Evolutionary conservation across 2,797 vertebrate species (phyloP), one percentile per base, ranked within the genome.

Genomic region (Mastacembelus armatus): DNA sequence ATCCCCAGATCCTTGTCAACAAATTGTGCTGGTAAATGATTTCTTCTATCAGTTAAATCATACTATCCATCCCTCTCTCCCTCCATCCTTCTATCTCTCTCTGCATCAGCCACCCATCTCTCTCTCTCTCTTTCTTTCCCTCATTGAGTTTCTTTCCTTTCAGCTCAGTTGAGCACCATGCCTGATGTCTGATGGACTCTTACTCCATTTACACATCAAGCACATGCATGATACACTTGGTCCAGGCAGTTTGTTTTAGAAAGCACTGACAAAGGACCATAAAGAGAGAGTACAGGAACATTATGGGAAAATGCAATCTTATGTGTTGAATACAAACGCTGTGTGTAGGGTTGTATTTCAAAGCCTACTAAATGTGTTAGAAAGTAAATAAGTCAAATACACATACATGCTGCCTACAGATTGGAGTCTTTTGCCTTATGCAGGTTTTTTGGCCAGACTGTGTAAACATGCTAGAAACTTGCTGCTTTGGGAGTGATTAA

Each of bases 21-120:
- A 93, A 91, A 92, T 92, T 93, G 89, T 57, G 59, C 83, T 88
- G 80, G 90, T 92, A 92, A 93, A 92, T 93, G 89, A 91, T 92
- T 91, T 92, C 87, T 85, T 67, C 83, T 85, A 92, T 91, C 90
- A 93, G 88, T 85, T 89, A 89, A 92, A 92, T 92, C 88, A 87
- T 87, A 89, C 92, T 85, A 91, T 84, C 89, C 85, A 83, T 81
- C 78, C 87, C 77, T 82, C 85, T 80, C 80, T 42, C 70, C 73
- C 65, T 84, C 79, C 66, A 66, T 77, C 70, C 76, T 39, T 70
- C 71, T 76, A 71, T 83, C 74, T 77, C 66, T 78, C 78, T 74
- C 67, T 57, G 74, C 51, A 74, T 77, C 66, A 71, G 52, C 69
- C 44, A 27, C 57, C 26, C 4, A 0, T 51, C 71, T 73, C 48